These are phyloP conservation scores for Calidris pygmaea DNA, from an alignment of 2,113 vertebrate genomes.

Conservation along the genomic window DNA sequence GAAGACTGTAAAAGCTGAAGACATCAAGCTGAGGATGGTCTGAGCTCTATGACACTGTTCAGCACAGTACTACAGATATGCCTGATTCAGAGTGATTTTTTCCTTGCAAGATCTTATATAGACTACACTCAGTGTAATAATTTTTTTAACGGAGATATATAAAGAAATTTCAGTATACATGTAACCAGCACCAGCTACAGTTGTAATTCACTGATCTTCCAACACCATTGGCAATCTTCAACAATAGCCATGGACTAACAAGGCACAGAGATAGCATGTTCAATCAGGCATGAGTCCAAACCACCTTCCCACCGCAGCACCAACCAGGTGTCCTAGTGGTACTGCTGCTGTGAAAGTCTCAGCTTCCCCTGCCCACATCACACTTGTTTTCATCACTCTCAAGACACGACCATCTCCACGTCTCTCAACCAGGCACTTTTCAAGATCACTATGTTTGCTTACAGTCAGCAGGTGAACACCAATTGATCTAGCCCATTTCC, in stretches of 20 bases:
- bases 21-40: not conserved
- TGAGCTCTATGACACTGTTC: not conserved
- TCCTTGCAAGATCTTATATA: not conserved
- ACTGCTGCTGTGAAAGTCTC: not conserved
- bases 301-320: not conserved
- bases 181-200: not conserved
- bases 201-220: not conserved
- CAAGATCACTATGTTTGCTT: not conserved
- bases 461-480: not conserved
- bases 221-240: not conserved
- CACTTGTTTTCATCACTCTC: not conserved
- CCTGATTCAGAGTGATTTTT: fast-evolving
- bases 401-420: fast-evolving
- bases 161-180: not conserved
- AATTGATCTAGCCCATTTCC: not conserved
- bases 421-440: not conserved
- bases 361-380: not conserved
- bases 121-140: not conserved
- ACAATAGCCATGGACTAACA: not conserved
- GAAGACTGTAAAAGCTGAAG: not conserved
- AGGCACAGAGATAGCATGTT: fast-evolving
- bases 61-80: not conserved
- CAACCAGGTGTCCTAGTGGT: not conserved
- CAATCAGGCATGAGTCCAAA: not conserved
- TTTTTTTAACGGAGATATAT: not conserved